Evolutionary conservation across 2,888 invertebrate genomes (phyloP).

Genomic region (Protonemura montana): DNA sequence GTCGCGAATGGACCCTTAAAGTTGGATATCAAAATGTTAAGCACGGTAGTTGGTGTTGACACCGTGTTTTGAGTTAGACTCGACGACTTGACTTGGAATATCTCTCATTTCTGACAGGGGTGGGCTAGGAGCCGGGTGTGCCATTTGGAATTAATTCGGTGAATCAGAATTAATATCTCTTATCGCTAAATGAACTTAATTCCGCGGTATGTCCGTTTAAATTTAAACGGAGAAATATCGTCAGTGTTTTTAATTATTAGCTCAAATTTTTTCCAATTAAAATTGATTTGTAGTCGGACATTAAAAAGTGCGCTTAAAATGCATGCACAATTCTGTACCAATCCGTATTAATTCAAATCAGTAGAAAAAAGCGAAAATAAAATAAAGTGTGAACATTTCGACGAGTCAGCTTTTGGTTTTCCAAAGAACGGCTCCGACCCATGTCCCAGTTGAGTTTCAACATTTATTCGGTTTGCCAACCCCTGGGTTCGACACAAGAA

Average conservation of each 20-base stretch:
- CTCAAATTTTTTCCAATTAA: too few species aligned
- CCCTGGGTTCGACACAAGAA: conserved; percentile 36
- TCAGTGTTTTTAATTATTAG: too few species aligned
- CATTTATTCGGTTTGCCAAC: conserved; percentile 25
- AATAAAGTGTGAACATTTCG: neutral
- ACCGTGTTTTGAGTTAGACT: conserved; percentile 25
- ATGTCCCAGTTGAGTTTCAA: conserved; percentile 4
- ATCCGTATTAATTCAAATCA: too few species aligned
- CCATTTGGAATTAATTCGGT: neutral
- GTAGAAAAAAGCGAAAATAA: neutral
- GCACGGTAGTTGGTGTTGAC: conserved; percentile 37
- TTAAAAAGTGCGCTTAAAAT: too few species aligned
- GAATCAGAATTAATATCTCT: too few species aligned
- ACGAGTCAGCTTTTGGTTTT: neutral
- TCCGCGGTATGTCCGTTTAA: too few species aligned
- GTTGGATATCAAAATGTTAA: conserved; percentile 42
- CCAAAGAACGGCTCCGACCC: neutral
- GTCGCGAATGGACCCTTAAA: conserved; percentile 37
- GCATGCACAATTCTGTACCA: too few species aligned
- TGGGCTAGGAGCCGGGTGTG: neutral
- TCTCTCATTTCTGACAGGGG: neutral
- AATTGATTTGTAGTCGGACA: too few species aligned
- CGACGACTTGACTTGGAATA: neutral
- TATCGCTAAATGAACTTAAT: too few species aligned
- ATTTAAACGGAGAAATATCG: too few species aligned